A percentile compares a stretch with the other conserved stretches of the same genome.
Conservation (phyloP, 1,140 invertebrate species). For the Drosophila kepulauana region DNA sequence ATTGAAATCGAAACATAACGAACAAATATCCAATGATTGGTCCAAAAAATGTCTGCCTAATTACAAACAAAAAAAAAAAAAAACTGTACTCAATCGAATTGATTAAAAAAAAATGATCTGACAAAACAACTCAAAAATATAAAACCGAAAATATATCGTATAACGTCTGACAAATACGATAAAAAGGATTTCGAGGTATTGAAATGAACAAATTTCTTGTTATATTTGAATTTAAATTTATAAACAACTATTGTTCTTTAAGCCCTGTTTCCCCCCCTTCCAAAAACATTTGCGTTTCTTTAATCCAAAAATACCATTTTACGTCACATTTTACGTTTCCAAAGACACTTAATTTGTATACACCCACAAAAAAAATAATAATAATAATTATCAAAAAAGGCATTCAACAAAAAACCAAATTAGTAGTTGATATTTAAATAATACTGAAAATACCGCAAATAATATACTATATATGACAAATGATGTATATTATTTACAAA, state of each 20-base stretch:
- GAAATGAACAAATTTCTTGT: slow-evolving; percentile 81
- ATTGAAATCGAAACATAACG: slow-evolving; percentile 45
- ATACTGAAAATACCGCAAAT: slow-evolving; percentile 52
- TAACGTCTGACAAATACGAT: slow-evolving; percentile 55
- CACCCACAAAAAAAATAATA: slow-evolving; percentile 38
- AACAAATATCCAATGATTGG: slow-evolving; percentile 69
- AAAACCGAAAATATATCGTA: slow-evolving; percentile 59
- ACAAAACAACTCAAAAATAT: slow-evolving; percentile 30
- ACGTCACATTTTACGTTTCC: slow-evolving; percentile 58
- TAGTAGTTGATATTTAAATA: slow-evolving; percentile 65
- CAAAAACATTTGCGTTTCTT: slow-evolving; percentile 55
- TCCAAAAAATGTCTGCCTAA: slow-evolving; percentile 59
- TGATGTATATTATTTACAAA: slow-evolving; percentile 57
- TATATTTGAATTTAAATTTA: slow-evolving; percentile 81
- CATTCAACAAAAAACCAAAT: slow-evolving; percentile 55
- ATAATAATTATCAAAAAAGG: slow-evolving; percentile 37
- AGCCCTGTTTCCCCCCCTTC: slow-evolving; percentile 41
- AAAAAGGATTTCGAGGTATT: slow-evolving; percentile 85
- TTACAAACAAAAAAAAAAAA: slow-evolving; percentile 15
- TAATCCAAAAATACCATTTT: slow-evolving; percentile 31
- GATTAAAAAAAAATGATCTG: slow-evolving; percentile 32
- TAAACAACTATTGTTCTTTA: slow-evolving; percentile 82
- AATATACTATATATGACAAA: slow-evolving; percentile 41
- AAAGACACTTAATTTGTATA: slow-evolving; percentile 53
- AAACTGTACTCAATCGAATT: slow-evolving; percentile 24